Conservation (phyloP, 1,140 invertebrate genomes). For the Drosophila azteca region DNA sequence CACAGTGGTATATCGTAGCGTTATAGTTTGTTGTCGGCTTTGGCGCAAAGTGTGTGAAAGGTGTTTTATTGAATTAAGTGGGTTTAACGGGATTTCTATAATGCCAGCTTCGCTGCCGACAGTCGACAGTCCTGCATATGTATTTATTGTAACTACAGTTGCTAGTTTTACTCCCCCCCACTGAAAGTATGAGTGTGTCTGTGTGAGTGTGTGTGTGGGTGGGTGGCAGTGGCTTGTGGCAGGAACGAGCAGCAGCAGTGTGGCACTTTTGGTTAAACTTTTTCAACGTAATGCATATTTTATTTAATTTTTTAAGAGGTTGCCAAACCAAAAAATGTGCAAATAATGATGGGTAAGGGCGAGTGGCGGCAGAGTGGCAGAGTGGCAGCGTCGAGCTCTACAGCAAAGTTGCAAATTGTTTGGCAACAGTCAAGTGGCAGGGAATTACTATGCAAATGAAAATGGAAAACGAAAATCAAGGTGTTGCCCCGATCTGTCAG, state of each 20-base stretch:
- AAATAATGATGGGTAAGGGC: constrained; percentile 40
- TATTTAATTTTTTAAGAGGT: constrained; percentile 75
- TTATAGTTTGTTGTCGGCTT: constrained; percentile 81
- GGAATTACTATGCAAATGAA: constrained; percentile 61
- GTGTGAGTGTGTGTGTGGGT: constrained; percentile 29
- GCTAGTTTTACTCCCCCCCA: constrained; percentile 21
- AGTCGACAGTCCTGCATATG: constrained; percentile 56
- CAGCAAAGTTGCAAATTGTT: constrained; percentile 59
- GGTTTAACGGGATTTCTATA: constrained; percentile 82
- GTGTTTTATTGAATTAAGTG: constrained; percentile 83
- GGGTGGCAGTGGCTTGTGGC: constrained; percentile 2
- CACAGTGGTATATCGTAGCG: constrained; percentile 25
- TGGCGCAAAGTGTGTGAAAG: constrained; percentile 78
- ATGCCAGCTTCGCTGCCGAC: constrained; percentile 57
- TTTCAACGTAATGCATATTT: constrained; percentile 71
- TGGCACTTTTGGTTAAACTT: constrained; percentile 69
- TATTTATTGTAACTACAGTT: constrained; percentile 78
- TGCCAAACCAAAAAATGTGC: constrained; percentile 60
- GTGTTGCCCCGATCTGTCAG: constrained; percentile 22
- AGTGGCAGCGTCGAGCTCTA: constrained; percentile 3
- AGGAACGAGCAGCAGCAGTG: constrained; percentile 29
- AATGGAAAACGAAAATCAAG: constrained; percentile 8
- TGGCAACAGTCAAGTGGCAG: constrained; percentile 72
- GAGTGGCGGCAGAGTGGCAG: not conserved
- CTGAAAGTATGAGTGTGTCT: not conserved